phyloP scores from a whole-genome alignment of 2,888 invertebrate species.

The Meteorus colon region DNA sequence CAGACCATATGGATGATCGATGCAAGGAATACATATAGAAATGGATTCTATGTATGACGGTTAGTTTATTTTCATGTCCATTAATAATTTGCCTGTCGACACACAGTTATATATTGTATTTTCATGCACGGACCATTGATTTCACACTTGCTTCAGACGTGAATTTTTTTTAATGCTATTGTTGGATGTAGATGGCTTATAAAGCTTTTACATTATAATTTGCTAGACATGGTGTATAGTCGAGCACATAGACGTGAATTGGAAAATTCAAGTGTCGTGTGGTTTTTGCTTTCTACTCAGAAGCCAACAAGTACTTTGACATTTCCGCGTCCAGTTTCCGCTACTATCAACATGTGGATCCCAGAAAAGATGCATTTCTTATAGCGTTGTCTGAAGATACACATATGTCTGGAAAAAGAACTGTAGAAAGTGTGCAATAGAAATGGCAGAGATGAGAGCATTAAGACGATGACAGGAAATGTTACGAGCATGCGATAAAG shows the following conservation, averaged over 20 bases:
- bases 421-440: background rate
- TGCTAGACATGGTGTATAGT: background rate
- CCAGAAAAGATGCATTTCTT: no score
- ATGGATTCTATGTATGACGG: background rate
- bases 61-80: background rate
- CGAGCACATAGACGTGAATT: background rate
- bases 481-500: conserved; percentile 21
- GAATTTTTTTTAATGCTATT: background rate
- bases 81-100: background rate
- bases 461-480: background rate
- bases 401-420: background rate
- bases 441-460: conserved; percentile 1
- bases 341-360: no score
- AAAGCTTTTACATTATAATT: background rate
- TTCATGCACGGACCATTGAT: background rate
- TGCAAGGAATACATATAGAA: background rate
- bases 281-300: no score
- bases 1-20: background rate
- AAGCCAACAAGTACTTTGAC: no score
- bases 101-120: background rate
- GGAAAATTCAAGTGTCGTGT: no score
- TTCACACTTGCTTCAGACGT: background rate
- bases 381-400: no score
- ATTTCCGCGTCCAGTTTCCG: no score
- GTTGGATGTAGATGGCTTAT: background rate